These are phyloP conservation scores for Lagenorhynchus albirostris DNA, from an alignment of 2,113 vertebrate species.

Conservation along the genomic window DNA sequence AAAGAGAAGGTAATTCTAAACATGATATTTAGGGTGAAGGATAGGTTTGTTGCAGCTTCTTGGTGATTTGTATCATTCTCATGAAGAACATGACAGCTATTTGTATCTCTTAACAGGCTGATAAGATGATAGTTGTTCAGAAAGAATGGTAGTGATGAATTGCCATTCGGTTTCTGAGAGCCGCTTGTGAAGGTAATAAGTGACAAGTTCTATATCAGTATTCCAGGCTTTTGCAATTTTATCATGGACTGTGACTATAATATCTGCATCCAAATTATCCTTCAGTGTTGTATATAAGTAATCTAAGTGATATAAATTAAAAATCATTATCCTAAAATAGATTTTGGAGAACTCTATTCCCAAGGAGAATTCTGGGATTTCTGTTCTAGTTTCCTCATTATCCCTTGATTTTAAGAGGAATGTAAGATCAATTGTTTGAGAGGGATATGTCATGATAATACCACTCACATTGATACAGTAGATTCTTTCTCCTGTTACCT, in stretches of 20 bases:
- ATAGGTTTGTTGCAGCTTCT: neutral
- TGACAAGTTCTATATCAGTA: neutral
- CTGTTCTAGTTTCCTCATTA: neutral
- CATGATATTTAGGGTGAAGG: neutral
- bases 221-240: constrained; percentile 22
- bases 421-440: neutral
- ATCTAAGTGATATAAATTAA: neutral
- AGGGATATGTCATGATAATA: neutral
- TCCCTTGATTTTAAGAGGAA: neutral
- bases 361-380: neutral
- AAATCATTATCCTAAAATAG: neutral
- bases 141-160: constrained; percentile 33
- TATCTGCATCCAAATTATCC: constrained; percentile 10
- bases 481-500: neutral
- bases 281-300: neutral
- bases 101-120: neutral
- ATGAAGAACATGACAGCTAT: constrained; percentile 2
- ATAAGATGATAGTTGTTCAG: constrained; percentile 14
- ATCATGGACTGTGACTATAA: constrained; percentile 5
- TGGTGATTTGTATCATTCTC: constrained; percentile 16
- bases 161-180: constrained; percentile 18
- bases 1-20: neutral
- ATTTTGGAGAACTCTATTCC: neutral
- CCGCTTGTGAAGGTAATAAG: constrained; percentile 23
- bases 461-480: neutral